Conservation (phyloP, 2,113 vertebrate genomes). For the Heliornis fulica region DNA sequence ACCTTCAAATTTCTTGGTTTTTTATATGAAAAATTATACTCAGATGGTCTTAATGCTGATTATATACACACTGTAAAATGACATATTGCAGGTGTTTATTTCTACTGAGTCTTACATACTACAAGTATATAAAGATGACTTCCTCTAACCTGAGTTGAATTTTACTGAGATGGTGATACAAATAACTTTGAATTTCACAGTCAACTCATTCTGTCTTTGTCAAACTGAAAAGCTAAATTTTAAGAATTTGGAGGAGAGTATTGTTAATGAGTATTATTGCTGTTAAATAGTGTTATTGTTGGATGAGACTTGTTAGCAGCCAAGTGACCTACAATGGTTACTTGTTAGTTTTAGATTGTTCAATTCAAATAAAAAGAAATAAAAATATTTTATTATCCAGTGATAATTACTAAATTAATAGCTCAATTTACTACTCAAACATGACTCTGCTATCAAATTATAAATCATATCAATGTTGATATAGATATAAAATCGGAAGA, state of each 20-base stretch:
- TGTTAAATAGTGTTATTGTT: too few relatives aligned
- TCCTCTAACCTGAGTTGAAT: neutral
- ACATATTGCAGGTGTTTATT: neutral
- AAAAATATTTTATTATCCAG: neutral
- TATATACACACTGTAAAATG: neutral
- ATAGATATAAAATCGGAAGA: neutral
- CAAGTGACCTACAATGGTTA: neutral
- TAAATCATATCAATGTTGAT: neutral
- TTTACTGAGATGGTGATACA: neutral
- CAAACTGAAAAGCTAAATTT: neutral
- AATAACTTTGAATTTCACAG: neutral
- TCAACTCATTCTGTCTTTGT: neutral
- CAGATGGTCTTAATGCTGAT: neutral
- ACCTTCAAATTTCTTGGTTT: neutral
- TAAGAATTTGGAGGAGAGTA: neutral
- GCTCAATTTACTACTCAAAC: neutral
- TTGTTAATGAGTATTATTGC: neutral
- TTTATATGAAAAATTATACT: neutral
- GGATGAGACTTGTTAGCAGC: neutral
- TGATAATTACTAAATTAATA: slow-evolving; percentile 22
- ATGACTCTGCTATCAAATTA: neutral
- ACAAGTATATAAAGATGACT: neutral
- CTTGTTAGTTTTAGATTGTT: neutral
- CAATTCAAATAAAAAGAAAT: neutral
- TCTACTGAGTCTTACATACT: neutral